Evolutionary conservation across 1,140 invertebrate genomes (phyloP), one percentile per base, ranked within the genome.

Genomic region (Neotoxoptera formosana): DNA sequence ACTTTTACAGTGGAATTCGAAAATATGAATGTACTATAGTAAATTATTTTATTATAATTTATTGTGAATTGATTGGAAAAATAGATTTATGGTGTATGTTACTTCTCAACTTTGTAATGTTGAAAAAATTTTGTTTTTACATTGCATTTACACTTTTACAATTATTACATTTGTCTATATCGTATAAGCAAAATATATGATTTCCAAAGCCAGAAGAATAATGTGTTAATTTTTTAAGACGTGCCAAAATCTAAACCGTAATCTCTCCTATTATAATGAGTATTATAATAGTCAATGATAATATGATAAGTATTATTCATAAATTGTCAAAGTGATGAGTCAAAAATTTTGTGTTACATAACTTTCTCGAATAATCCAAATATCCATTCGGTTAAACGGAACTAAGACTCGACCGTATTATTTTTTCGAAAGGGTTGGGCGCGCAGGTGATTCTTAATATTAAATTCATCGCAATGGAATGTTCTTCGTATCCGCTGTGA

Each of bases 241-340:
- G 60, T 67, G 25, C 11, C 60, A n/a, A 67, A 60, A 67, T 67
- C 11, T 4, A 67, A 67, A 11, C 60, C 30, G 30, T 67, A n/a
- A 67, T 67, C 9, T 67, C 30, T 76, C n/a, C n/a, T 60, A 56
- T 56, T 56, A 53, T 21, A 76, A 76, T 76, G 60, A n/a, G n/a
- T 17, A 4, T 76, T n/a, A n/a, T 17, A 34, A 76, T n/a, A 76
- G n/a, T 76, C 30, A 76, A n/a, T 36, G 81, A 83, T 84, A n/a
- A 83, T 84, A n/a, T 23, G 34, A 83, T 45, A 23, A 45, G 83
- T 84, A 41, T 84, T 84, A 48, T 45, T 86, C 84, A 86, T 86
- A 17, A 25, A 36, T 2, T 86, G 23, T 41, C 41, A 86, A 45
- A 86, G n/a, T 23, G 34, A 83, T 83, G 7, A 83, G 20, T 34